Evolutionary conservation across 2,113 vertebrate genomes (phyloP).

Genomic region (Lophura nycthemera): DNA sequence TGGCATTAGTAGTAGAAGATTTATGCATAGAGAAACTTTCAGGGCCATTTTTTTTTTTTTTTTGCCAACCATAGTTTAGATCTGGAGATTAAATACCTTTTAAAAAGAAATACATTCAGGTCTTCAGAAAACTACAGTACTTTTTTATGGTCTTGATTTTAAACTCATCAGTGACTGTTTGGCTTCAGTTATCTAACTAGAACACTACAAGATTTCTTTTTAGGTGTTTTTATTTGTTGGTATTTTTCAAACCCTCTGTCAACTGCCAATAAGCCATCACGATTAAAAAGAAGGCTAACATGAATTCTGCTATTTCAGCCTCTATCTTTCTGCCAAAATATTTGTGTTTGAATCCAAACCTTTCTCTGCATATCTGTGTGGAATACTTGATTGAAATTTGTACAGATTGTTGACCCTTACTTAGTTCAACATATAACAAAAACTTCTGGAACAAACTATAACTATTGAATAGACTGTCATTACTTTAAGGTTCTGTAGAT

Average conservation of each 20-base stretch:
- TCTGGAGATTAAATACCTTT: neutral
- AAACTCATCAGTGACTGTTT: accelerated
- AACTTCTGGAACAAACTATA: neutral
- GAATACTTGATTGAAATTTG: neutral
- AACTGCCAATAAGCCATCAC: neutral
- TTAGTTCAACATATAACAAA: neutral
- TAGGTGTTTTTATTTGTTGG: neutral
- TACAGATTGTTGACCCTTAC: neutral
- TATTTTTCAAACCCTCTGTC: neutral
- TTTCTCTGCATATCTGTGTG: neutral
- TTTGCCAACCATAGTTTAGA: neutral
- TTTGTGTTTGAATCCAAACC: neutral
- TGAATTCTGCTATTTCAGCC: neutral
- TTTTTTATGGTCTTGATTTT: neutral
- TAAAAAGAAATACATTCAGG: neutral
- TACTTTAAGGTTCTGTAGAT: neutral
- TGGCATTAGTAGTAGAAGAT: neutral
- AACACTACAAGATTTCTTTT: neutral
- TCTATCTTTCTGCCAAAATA: neutral
- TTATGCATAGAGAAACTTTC: neutral
- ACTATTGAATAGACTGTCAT: neutral
- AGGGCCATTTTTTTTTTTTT: neutral
- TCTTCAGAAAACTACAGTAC: neutral
- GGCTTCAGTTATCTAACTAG: neutral
- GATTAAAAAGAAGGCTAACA: neutral